Evolutionary conservation across 1,140 invertebrate genomes (phyloP).

Genomic region (Neuroterus valhalla): DNA sequence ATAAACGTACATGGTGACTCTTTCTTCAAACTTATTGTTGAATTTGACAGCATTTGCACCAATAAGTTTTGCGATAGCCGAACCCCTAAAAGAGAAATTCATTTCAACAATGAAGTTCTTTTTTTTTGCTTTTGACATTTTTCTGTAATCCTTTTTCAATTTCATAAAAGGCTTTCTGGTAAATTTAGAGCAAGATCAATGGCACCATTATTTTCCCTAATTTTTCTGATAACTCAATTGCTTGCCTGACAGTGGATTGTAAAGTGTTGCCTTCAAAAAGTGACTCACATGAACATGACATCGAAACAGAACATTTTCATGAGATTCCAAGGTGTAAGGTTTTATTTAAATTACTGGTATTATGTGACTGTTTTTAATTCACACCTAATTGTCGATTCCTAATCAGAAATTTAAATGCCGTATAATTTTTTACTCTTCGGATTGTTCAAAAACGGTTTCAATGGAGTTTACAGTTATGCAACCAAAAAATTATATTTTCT

Average conservation of each 20-base stretch:
- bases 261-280: not conserved
- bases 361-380: not conserved
- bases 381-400: not conserved
- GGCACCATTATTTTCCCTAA: no score
- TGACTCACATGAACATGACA: not conserved
- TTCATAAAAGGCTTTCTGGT: no score
- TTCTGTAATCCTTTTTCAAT: no score
- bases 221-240: no score
- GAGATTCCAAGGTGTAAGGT: not conserved
- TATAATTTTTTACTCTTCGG: no score
- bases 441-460: no score
- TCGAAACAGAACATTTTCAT: not conserved
- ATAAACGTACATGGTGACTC: conserved; percentile 85
- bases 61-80: conserved; percentile 87
- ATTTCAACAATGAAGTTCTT: not conserved
- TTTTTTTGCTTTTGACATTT: no score
- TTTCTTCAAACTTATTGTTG: conserved; percentile 79
- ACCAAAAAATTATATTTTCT: conserved; percentile 19
- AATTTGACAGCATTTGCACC: conserved; percentile 80
- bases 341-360: conserved; percentile 13
- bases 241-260: no score
- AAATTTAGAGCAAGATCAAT: no score
- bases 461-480: not conserved
- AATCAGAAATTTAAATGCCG: not conserved
- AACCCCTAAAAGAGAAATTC: conserved; percentile 78